These are phyloP conservation scores for Cataglyphis cursor DNA, from an alignment of 2,888 invertebrate species.

Conservation along the genomic window DNA sequence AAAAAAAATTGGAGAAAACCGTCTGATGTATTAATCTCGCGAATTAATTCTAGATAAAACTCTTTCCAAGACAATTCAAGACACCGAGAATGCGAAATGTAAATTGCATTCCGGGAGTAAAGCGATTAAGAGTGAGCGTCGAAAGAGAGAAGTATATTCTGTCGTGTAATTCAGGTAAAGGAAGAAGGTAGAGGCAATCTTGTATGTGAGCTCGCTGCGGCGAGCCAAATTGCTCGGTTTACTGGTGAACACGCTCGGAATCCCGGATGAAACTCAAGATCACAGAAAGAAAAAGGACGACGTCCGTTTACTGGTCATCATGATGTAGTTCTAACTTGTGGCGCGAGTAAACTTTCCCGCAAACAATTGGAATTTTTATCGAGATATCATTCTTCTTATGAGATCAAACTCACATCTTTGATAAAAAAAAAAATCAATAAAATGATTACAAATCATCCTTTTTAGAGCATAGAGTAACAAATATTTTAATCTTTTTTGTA, in stretches of 20 bases:
- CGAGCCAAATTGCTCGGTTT: slow-evolving; percentile 71
- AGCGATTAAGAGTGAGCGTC: not conserved
- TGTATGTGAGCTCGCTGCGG: slow-evolving; percentile 62
- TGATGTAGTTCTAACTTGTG: not conserved
- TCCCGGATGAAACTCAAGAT: slow-evolving; percentile 58
- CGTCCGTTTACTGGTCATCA: not conserved
- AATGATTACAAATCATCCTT: not conserved
- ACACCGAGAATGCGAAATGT: not conserved
- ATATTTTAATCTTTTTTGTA: not conserved
- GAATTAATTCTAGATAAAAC: not conserved
- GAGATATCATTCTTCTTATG: not conserved
- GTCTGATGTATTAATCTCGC: not conserved
- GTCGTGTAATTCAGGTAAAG: slow-evolving; percentile 45
- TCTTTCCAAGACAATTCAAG: not conserved
- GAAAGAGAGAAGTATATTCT: slow-evolving; percentile 29
- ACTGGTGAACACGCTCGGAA: slow-evolving; percentile 68
- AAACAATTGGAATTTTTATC: not conserved
- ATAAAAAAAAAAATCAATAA: not conserved
- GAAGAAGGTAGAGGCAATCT: slow-evolving; percentile 64
- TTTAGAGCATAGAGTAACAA: not conserved
- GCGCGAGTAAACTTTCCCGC: not conserved
- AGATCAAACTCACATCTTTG: not conserved
- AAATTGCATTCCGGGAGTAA: not conserved
- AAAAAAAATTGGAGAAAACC: not conserved
- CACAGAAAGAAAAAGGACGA: slow-evolving; percentile 31